Evolutionary conservation across 2,888 invertebrate species (phyloP).

Genomic region (Athripsodes cinereus): DNA sequence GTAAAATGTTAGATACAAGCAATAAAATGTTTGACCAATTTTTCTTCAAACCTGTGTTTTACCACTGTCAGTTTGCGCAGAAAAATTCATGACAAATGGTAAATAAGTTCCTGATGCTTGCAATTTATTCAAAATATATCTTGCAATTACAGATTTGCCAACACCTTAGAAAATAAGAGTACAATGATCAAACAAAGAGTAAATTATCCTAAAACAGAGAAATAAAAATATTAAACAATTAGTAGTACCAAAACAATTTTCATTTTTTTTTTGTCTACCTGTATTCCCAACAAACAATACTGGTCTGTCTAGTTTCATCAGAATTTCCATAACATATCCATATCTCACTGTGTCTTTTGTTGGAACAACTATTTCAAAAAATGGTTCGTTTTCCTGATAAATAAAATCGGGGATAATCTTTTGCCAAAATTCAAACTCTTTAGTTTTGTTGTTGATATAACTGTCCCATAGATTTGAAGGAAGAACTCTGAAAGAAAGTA

Average conservation of each 20-base stretch:
- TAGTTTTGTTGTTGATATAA: constrained; percentile 64
- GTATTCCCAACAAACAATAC: constrained; percentile 89
- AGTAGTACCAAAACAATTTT: neutral
- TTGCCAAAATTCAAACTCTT: constrained; percentile 71
- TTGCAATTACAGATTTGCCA: constrained; percentile 83
- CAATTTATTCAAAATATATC: constrained; percentile 64
- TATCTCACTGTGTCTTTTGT: constrained; percentile 87
- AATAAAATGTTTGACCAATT: too few species aligned
- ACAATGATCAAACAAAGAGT: neutral
- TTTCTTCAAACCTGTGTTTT: constrained; percentile 59
- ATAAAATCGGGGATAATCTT: constrained; percentile 67
- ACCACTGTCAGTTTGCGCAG: constrained; percentile 82
- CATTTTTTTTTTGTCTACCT: constrained; percentile 40
- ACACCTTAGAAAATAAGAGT: constrained; percentile 55
- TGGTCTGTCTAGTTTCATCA: constrained; percentile 66
- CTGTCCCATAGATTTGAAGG: constrained; percentile 68
- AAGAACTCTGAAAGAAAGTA: neutral
- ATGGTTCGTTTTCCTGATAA: constrained; percentile 65
- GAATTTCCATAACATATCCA: constrained; percentile 71
- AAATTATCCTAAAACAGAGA: neutral
- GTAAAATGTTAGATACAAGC: too few species aligned
- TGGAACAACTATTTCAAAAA: constrained; percentile 86
- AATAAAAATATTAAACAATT: too few species aligned
- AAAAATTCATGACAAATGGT: constrained; percentile 79
- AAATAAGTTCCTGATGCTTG: constrained; percentile 55